Evolutionary conservation across 1,140 invertebrate species (phyloP), one percentile per base, ranked within the genome.

Genomic region (Cydia amplana): DNA sequence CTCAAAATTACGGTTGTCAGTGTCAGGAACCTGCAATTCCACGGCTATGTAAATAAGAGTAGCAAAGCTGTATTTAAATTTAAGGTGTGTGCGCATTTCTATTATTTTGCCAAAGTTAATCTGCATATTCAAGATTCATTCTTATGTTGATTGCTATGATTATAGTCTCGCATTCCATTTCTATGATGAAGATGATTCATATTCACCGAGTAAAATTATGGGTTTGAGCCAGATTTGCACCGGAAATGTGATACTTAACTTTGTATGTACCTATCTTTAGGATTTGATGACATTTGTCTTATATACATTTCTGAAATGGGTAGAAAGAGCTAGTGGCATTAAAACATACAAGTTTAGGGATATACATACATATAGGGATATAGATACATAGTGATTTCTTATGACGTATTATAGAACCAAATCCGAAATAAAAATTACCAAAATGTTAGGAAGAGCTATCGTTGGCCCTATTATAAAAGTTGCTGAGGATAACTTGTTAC

Each of bases 101-200:
- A 70, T 70, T 70, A 70, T 70, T 70, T 70, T 43, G 28, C 32
- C 25, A 70, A 70, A 70, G 65, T 70, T 36, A 70, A 70, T 70
- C 65, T 70, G 65, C 65, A 70, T 70, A 70, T 70, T 70, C 65
- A 70, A 70, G 65, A 70, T 70, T 70, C 65, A 36, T 70, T 70
- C 65, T 36, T 36, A 70, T 70, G 65, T 70, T 70, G 65, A 70
- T 70, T 36, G 65, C 65, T 70, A 70, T 70, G 65, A 70, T 70
- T 43, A 40, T 70, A 18, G 32, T 36, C 65, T 32, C 65, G 65
- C 2, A 20, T 36, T 70, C 32, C 65, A 36, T 40, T 70, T 67
- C 25, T 67, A 67, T 32, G n/a, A 16, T 67, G 25, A n/a, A 36
- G 64, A 32, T 32, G 64, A 67, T 67, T 40, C 32, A 65, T 23